phyloP scores from a whole-genome alignment of 2,113 vertebrate genomes.

The Sterrhoptilus dennistouni region DNA sequence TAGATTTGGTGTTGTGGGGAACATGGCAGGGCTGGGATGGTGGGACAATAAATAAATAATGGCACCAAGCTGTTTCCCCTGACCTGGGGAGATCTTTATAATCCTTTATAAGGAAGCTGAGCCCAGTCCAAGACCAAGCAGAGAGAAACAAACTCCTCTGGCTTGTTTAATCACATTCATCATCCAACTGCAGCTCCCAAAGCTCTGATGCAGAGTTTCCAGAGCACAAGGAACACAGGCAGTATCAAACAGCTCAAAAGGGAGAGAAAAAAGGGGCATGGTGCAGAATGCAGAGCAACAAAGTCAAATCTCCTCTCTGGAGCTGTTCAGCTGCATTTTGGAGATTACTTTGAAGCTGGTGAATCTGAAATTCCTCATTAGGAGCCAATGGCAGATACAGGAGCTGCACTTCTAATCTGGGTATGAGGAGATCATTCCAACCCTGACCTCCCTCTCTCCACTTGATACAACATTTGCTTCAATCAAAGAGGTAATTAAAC shows the following conservation, averaged over 20 bases:
- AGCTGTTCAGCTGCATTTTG: background rate
- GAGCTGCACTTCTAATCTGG: background rate
- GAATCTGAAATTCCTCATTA: conserved; percentile 25
- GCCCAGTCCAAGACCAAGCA: background rate
- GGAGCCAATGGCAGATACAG: background rate
- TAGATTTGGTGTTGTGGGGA: background rate
- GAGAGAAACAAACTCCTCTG: background rate
- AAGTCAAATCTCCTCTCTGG: background rate
- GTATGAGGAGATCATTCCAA: background rate
- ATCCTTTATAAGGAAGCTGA: background rate
- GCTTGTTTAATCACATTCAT: background rate
- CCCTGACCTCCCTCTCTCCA: background rate
- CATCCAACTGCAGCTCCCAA: background rate
- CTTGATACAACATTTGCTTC: conserved; percentile 30
- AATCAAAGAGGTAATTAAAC: conserved; percentile 52
- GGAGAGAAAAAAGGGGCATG: background rate
- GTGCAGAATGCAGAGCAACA: background rate
- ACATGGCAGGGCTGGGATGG: background rate
- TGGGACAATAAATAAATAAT: background rate
- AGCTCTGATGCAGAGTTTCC: background rate
- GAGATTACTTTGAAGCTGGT: conserved; percentile 17
- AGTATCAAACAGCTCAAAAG: background rate
- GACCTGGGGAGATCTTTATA: background rate
- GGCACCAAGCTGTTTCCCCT: background rate
- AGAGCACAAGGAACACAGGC: background rate